Base-by-base conservation (phyloP, 1,140 invertebrate genomes). In the Luehdorfia chinensis region DNA sequence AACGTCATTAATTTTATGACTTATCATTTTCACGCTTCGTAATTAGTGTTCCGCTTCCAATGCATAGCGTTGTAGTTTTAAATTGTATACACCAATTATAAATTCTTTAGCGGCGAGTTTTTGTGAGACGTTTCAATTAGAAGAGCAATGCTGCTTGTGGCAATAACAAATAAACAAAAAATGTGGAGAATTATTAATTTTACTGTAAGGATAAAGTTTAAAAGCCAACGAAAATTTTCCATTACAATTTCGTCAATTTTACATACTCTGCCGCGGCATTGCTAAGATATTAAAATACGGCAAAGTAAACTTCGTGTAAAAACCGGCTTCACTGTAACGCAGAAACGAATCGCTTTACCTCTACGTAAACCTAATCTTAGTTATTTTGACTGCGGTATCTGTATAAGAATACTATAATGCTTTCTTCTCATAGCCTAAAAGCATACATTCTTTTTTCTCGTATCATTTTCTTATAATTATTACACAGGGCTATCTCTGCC, bases 141-240 rank as follows among this genome's bases (percentile, higher is more conserved):
- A 11, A 36, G 11, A n/a, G 8, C 16, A 36, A 36, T 8, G 33
- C 18, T 21, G 13, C 8, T 33, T 31, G 13, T 12, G 2, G 15
- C 16, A 21, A 36, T 4, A n/a, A 36, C 9, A 21, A 21, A 6
- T 21, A 21, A n/a, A 21, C 16, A 16, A 9, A 19, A 36, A 34
- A 36, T 19, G 33, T 36, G 14, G 11, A 36, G 15, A 36, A n/a
- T 36, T 21, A 13, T 36, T 5, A 11, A 36, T n/a, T 36, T 36
- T 36, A 36, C 18, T 36, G 18, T 14, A 19, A 36, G 33, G 33
- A 11, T n/a, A 4, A 4, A 36, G 33, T 36, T 21, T 21, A 6
- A 21, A 21, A 6, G 6, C 2, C 19, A 6, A 21, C 6, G 6
- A 21, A 3, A 21, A 21, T 3, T 21, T 21, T 21, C 19, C 2